phyloP scores from a whole-genome alignment of 30 jellyfish, hydroid and myxozoan species.

The Cassiopea andromeda region DNA sequence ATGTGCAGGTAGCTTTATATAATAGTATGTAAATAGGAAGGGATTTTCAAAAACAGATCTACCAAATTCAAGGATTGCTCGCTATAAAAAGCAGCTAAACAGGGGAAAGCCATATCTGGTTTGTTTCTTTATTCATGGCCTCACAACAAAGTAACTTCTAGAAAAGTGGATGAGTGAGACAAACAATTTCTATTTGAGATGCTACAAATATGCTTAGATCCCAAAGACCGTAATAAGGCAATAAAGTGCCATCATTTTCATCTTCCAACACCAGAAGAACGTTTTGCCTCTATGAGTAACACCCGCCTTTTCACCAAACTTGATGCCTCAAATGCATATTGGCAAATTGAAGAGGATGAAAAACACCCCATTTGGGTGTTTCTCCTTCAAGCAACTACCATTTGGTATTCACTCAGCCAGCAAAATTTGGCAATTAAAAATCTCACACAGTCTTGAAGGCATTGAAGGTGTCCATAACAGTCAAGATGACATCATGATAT shows the following conservation, averaged over 20 bases:
- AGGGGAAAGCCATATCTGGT: too few relatives aligned
- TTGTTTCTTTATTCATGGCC: too few relatives aligned
- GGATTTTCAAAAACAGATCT: too few relatives aligned
- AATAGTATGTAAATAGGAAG: too few relatives aligned
- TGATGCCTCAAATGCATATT: conserved; percentile 78
- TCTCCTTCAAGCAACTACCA: conserved; percentile 51
- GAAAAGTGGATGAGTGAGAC: too few relatives aligned
- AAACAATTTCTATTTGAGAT: too few relatives aligned
- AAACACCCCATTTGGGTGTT: conserved; percentile 81
- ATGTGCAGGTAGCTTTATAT: too few relatives aligned
- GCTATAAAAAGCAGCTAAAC: too few relatives aligned
- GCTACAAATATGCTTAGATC: conserved; percentile 84
- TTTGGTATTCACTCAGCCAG: conserved; percentile 82
- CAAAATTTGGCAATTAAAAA: conserved; percentile 61
- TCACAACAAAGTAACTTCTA: too few relatives aligned
- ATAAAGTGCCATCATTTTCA: conserved; percentile 65
- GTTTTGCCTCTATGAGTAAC: conserved; percentile 69
- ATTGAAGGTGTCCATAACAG: conserved; percentile 58
- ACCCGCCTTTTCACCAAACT: conserved; percentile 64
- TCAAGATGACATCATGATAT: conserved; percentile 76
- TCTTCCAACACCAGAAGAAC: conserved; percentile 82
- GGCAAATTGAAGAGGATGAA: conserved; percentile 77
- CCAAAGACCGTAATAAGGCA: conserved; percentile 57
- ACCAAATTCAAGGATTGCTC: too few relatives aligned
- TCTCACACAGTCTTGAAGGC: conserved; percentile 45